Conservation (phyloP, 2,888 invertebrate species). For the Hemistola chrysoprasaria region DNA sequence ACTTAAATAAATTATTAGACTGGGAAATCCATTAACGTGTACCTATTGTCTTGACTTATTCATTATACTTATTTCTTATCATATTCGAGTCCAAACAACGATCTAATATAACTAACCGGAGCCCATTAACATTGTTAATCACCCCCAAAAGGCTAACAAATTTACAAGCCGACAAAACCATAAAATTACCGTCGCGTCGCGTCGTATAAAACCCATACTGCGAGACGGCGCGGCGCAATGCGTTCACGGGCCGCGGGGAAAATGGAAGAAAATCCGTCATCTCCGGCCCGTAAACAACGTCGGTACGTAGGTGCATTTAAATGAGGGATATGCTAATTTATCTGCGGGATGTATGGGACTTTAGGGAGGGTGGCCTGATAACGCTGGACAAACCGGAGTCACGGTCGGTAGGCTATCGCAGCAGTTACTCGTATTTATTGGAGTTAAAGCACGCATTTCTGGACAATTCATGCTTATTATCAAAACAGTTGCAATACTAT, state of each 20-base stretch:
- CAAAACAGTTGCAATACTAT: too few relatives aligned
- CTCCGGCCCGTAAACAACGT: conserved; percentile 73
- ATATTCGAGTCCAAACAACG: too few relatives aligned
- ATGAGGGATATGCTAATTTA: conserved; percentile 78
- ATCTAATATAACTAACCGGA: background rate
- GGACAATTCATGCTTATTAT: too few relatives aligned
- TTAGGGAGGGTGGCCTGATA: conserved; percentile 58
- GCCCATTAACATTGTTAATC: background rate
- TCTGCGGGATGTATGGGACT: conserved; percentile 43
- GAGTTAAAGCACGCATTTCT: conserved; percentile 21
- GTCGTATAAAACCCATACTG: too few relatives aligned
- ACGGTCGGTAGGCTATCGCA: conserved; percentile 44
- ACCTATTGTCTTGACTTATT: too few relatives aligned
- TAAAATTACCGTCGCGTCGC: conserved; percentile 28
- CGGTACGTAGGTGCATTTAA: conserved; percentile 65
- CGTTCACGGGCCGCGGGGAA: conserved; percentile 44
- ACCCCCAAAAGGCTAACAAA: conserved; percentile 5
- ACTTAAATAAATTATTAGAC: too few relatives aligned
- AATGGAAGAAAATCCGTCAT: conserved; percentile 80
- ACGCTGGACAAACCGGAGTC: conserved; percentile 61
- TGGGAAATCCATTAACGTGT: too few relatives aligned
- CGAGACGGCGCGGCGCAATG: conserved; percentile 6
- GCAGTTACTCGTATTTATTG: conserved; percentile 24
- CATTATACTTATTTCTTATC: too few relatives aligned
- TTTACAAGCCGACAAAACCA: conserved; percentile 11